phyloP scores from a whole-genome alignment of 2,888 invertebrate genomes.

The Cataglyphis albicans region DNA sequence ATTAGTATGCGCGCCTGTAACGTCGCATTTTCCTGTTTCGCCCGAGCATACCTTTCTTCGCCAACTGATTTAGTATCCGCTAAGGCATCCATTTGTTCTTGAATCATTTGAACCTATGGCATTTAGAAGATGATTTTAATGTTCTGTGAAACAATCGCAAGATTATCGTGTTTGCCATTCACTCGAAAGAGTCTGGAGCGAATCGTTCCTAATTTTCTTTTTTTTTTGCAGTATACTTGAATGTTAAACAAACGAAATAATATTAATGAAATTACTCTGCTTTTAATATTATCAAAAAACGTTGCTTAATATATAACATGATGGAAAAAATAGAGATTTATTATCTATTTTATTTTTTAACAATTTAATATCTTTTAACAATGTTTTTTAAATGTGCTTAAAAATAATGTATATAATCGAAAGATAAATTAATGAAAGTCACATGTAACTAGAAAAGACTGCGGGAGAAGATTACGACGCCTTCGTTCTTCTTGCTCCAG shows the following conservation, averaged over 20 bases:
- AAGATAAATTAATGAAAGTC: neutral
- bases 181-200: neutral
- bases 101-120: slow-evolving; percentile 94
- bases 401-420: neutral
- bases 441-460: neutral
- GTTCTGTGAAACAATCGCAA: neutral
- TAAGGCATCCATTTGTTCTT: slow-evolving; percentile 96
- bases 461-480: neutral
- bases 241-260: neutral
- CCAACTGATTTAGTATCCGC: slow-evolving; percentile 95
- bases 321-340: neutral
- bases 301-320: no score
- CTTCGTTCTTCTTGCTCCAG: neutral
- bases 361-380: no score
- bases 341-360: neutral
- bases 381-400: neutral
- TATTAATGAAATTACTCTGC: neutral
- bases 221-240: neutral
- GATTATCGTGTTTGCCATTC: neutral
- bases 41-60: slow-evolving; percentile 95
- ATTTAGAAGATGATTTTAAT: slow-evolving; percentile 1
- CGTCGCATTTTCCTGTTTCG: slow-evolving; percentile 97
- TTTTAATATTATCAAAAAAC: neutral
- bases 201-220: neutral
- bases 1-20: slow-evolving; percentile 96